Evolutionary conservation across 2,113 vertebrate species (phyloP).

Genomic region (Menura novaehollandiae): DNA sequence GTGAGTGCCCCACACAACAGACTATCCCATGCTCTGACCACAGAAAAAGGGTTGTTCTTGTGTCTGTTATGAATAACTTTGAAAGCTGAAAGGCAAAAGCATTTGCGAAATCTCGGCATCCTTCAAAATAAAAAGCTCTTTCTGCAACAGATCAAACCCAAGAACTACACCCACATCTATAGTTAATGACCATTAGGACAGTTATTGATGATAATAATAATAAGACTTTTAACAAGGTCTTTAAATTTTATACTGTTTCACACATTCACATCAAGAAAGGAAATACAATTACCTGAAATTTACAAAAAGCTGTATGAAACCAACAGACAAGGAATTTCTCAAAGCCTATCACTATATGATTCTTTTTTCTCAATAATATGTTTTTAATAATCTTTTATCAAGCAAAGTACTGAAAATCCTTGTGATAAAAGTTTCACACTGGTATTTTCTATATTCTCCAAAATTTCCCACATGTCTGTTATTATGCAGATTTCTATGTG

Average conservation of each 20-base stretch:
- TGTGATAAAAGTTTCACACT: neutral
- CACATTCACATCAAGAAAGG: neutral
- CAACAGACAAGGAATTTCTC: neutral
- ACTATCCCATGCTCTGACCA: neutral
- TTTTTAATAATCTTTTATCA: neutral
- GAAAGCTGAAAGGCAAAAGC: neutral
- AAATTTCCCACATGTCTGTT: neutral
- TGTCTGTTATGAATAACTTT: neutral
- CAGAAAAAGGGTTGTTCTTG: neutral
- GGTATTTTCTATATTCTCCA: neutral
- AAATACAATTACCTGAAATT: neutral
- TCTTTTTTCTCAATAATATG: neutral
- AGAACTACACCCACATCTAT: accelerated
- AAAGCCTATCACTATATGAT: neutral
- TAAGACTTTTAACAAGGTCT: neutral
- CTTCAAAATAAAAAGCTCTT: neutral
- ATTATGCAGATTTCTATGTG: neutral
- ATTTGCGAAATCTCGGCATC: neutral
- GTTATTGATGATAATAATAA: neutral
- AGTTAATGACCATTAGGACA: neutral
- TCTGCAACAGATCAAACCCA: neutral
- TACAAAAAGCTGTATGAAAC: neutral
- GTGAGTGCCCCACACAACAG: neutral
- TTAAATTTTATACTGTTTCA: neutral
- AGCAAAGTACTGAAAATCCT: neutral